Evolutionary conservation across 2,113 vertebrate species (phyloP), one percentile per base, ranked within the genome.

Genomic region (Muntiacus muntjak): DNA sequence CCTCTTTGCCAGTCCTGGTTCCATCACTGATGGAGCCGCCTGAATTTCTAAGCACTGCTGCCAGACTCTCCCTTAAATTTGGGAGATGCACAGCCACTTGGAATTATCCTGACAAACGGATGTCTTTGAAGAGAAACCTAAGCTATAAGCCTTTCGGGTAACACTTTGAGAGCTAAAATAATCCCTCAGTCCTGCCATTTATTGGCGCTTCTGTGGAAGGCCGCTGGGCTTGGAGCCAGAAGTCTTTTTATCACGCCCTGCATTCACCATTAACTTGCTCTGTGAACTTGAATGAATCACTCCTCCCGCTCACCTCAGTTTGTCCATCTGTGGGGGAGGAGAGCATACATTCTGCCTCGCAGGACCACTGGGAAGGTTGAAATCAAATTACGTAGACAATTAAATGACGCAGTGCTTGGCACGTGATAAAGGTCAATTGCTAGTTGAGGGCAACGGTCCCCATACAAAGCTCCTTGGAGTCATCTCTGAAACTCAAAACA

Each of bases 261-360:
- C 43, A 30, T 12, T 45, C 50, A 7, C 71, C 15, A 9, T 50
- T 7, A 47, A 54, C 57, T 28, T 45, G 54, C 11, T 76, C 82
- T 55, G 76, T 26, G 81, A 36, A 58, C 88, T 21, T 26, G 21
- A 50, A 62, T 0, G 17, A 23, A 4, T 74, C 54, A 10, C 50
- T 55, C 43, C 7, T 4, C 12, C 79, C 15, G 54, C 58, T 43
- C 28, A 1, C 1, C 15, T 55, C 87, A 2, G 54, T 5, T 47
- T 26, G 45, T 26, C 71, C 30, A 10, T 45, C 33, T 8, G 19
- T 1, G 23, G 67, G 87, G 36, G 76, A 76, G 58, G 57, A 91
- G 47, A 15, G 23, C 1, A 13, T n/a, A 30, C 1, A 0, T 45
- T 45, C 57, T 12, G 1, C 3, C 57, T 58, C n/a, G 2, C 3